Percentiles rank a stretch among this genome's conserved stretches.
Evolutionary conservation across 2,797 vertebrate species (phyloP).

Genomic region (Sylvilagus floridanus): DNA sequence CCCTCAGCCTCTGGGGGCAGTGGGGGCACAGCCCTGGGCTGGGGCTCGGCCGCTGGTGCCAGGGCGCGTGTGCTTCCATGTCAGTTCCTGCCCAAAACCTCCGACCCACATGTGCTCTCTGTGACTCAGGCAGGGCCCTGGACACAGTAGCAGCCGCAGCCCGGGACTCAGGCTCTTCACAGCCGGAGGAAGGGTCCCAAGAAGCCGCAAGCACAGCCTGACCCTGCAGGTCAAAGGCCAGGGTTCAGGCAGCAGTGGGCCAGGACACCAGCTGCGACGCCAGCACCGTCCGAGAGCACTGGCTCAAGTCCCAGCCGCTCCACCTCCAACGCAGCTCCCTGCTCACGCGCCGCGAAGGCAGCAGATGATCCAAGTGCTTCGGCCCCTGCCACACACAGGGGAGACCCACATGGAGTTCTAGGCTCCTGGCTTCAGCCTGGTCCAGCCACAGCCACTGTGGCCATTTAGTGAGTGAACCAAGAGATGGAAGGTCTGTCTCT

Average conservation of each 20-base stretch:
- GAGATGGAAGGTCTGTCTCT: too few species aligned
- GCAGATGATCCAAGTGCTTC: too few species aligned
- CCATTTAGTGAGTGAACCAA: too few species aligned
- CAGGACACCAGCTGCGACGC: too few species aligned
- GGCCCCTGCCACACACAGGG: too few species aligned
- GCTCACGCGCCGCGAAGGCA: too few species aligned
- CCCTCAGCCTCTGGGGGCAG: background rate
- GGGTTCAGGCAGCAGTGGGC: background rate
- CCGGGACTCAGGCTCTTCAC: background rate
- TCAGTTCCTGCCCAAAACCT: background rate
- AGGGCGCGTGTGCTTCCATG: background rate
- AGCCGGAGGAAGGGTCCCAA: background rate
- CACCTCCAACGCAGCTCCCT: too few species aligned
- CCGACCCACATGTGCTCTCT: background rate
- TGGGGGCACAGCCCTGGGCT: rapidly evolving
- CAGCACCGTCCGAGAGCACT: too few species aligned
- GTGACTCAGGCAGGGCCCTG: background rate
- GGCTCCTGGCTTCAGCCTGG: too few species aligned
- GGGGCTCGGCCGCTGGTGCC: background rate
- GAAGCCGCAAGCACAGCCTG: background rate
- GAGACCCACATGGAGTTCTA: too few species aligned
- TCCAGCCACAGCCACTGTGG: too few species aligned
- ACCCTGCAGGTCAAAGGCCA: background rate
- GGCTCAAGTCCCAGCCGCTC: too few species aligned
- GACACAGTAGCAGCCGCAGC: rapidly evolving